Percentiles rank a stretch among this genome's conserved stretches.
These are phyloP conservation scores for Digitonthophagus gazella DNA, from an alignment of 2,888 invertebrate species.

Conservation along the genomic window DNA sequence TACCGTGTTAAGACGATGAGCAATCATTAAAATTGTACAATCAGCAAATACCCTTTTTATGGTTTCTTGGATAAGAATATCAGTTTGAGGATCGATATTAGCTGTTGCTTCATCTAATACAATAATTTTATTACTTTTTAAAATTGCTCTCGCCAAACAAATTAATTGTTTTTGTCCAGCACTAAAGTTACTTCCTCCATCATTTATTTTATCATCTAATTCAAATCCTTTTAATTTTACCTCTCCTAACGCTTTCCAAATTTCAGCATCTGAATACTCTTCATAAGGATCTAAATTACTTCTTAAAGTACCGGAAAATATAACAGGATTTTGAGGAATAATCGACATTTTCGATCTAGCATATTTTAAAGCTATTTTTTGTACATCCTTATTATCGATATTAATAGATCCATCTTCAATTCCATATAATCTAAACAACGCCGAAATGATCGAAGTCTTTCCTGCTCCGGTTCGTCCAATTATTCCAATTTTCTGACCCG, in stretches of 20 bases:
- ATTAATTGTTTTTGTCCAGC: constrained; percentile 63
- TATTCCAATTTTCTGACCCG: constrained; percentile 71
- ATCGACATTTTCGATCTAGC: constrained; percentile 75
- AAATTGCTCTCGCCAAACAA: constrained; percentile 64
- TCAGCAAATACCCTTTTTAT: constrained; percentile 68
- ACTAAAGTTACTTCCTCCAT: constrained; percentile 55
- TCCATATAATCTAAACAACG: constrained; percentile 76
- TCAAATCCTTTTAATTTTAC: constrained; percentile 67
- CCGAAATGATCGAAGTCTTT: constrained; percentile 71
- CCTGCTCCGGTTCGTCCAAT: constrained; percentile 83
- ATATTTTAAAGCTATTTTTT: constrained; percentile 68
- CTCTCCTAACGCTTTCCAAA: constrained; percentile 83
- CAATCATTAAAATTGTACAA: constrained; percentile 78
- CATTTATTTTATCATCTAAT: constrained; percentile 57
- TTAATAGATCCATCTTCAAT: constrained; percentile 67
- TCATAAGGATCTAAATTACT: constrained; percentile 87
- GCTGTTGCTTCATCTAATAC: constrained; percentile 70
- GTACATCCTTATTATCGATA: constrained; percentile 76
- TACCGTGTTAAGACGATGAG: constrained; percentile 77
- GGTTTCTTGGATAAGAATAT: constrained; percentile 70
- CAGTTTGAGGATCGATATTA: constrained; percentile 74
- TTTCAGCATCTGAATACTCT: constrained; percentile 68
- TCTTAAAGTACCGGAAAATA: constrained; percentile 82
- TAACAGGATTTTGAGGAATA: constrained; percentile 81
- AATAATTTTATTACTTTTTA: constrained; percentile 47